Base-by-base conservation (phyloP, 2,888 invertebrate genomes). In the Alviniconcha strummeri region DNA sequence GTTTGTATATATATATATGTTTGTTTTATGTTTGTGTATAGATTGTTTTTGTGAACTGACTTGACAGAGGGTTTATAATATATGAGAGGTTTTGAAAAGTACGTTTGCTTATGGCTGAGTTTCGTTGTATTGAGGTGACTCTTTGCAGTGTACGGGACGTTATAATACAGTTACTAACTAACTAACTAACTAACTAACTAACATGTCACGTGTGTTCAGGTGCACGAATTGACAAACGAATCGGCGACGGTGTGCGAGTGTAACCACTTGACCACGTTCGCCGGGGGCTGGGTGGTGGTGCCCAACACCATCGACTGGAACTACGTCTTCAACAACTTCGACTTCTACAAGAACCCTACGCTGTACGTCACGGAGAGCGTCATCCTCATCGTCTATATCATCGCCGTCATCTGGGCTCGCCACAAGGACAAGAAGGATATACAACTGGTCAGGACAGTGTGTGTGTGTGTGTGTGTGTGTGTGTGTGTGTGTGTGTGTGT, bases 221-320 rank as follows among this genome's bases (percentile, higher is more conserved):
- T 90, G 17, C 85, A 89, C 11, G 69, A 79, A 7, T 72, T 88
- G 71, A 92, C 93, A 7, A 85, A 86, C 55, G 77, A 83, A 5
- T 75, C 75, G 5, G 55, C 60, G 2, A 89, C 91, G 0, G 87
- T 90, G n/a, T 93, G 93, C 87, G 80, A 86, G 54, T 91, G 91
- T 84, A 90, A 84, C 82, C 95, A 95, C 86, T 87, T 94, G 89
- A 94, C 94, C 15, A 90, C 93, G 56, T 95, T 95, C 87, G 93
- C 93, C 6, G 93, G 93, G 6, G 94, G 94, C 55, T 94, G 94
- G 89, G 92, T 93, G n/a, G 93, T 94, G 0, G 91, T 92, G 19
- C 94, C 94, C 2, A 94, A 94, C 89, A 91, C 93, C 17, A 94
- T 95, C 15, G 94, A 95, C 90, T 95, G 94, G 90, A 91, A 92